These are phyloP conservation scores for Chelon labrosus DNA, from an alignment of 2,797 vertebrate species.

Conservation along the genomic window DNA sequence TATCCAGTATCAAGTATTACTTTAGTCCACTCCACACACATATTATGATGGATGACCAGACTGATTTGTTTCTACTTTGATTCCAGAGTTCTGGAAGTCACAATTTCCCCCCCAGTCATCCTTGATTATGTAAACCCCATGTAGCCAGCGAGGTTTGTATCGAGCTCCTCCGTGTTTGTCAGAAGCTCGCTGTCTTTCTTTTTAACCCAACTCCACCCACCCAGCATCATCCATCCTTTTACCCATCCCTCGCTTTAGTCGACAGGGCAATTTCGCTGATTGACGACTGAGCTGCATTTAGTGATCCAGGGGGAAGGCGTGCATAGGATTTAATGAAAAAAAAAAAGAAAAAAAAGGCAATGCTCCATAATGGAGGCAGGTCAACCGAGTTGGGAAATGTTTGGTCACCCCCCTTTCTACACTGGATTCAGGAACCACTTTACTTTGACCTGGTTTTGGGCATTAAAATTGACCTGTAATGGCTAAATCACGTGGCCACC, in stretches of 20 bases:
- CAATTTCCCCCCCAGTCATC: slow-evolving; percentile 42
- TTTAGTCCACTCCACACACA: slow-evolving; percentile 2
- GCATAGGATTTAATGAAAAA: slow-evolving; percentile 64
- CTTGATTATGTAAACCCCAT: slow-evolving; percentile 63
- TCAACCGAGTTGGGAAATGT: slow-evolving; percentile 55
- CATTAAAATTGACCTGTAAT: slow-evolving; percentile 58
- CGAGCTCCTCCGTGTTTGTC: slow-evolving; percentile 42
- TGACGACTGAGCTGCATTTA: slow-evolving; percentile 77
- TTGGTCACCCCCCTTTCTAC: slow-evolving; percentile 40
- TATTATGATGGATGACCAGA: slow-evolving; percentile 39
- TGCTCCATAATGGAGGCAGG: slow-evolving; percentile 69
- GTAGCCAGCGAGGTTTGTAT: slow-evolving; percentile 39
- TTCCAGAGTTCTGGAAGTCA: slow-evolving; percentile 38
- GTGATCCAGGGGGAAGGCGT: slow-evolving; percentile 58
- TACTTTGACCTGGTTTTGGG: slow-evolving; percentile 69
- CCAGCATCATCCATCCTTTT: slow-evolving; percentile 50
- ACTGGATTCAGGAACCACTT: slow-evolving; percentile 51
- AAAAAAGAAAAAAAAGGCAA: slow-evolving; percentile 65
- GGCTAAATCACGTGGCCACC: slow-evolving; percentile 46
- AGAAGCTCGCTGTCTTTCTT: slow-evolving; percentile 42
- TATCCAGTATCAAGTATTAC: slow-evolving; percentile 12
- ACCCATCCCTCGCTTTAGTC: slow-evolving; percentile 58
- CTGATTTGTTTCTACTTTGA: slow-evolving; percentile 44
- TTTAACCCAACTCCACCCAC: slow-evolving; percentile 41
- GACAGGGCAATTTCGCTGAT: slow-evolving; percentile 82